Evolutionary conservation across 1,140 invertebrate genomes (phyloP).

Genomic region (Drosophila sechellia): DNA sequence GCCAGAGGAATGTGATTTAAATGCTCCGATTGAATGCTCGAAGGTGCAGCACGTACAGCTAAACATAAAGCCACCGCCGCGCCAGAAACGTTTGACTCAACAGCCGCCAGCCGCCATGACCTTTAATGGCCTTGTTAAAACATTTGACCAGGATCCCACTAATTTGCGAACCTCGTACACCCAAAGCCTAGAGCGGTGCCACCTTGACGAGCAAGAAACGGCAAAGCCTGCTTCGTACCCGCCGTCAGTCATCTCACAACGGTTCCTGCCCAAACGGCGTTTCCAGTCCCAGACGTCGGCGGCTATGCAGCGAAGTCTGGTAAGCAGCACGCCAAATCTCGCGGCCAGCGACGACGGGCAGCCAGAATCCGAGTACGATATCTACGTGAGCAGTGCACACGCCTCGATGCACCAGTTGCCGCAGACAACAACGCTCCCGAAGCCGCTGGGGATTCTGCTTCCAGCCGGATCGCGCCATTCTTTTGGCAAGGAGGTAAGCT

Average conservation of each 20-base stretch:
- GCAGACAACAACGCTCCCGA: constrained; percentile 75
- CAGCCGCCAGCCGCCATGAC: constrained; percentile 19
- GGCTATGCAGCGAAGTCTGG: constrained; percentile 85
- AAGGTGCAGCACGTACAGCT: constrained; percentile 72
- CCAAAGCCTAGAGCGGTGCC: constrained; percentile 78
- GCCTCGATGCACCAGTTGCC: constrained; percentile 86
- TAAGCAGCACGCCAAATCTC: constrained; percentile 88
- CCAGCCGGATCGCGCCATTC: constrained; percentile 85
- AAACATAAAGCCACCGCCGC: constrained; percentile 69
- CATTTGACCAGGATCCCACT: constrained; percentile 83
- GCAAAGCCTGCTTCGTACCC: constrained; percentile 1
- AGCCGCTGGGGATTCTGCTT: constrained; percentile 86
- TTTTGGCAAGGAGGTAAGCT: constrained; percentile 87
- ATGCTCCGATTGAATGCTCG: neutral
- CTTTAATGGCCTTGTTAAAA: constrained; percentile 63
- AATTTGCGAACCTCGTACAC: constrained; percentile 77
- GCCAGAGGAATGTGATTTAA: neutral
- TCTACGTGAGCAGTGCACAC: constrained; percentile 77
- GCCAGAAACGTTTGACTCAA: constrained; percentile 34
- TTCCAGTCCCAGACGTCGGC: constrained; percentile 61
- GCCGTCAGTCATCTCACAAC: neutral
- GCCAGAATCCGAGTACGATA: constrained; percentile 76
- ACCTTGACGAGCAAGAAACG: constrained; percentile 54
- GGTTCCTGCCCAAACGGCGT: constrained; percentile 67
- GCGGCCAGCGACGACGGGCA: constrained; percentile 84